Base-by-base conservation (phyloP, 2,888 invertebrate species). In the Drosophila demipolita region DNA sequence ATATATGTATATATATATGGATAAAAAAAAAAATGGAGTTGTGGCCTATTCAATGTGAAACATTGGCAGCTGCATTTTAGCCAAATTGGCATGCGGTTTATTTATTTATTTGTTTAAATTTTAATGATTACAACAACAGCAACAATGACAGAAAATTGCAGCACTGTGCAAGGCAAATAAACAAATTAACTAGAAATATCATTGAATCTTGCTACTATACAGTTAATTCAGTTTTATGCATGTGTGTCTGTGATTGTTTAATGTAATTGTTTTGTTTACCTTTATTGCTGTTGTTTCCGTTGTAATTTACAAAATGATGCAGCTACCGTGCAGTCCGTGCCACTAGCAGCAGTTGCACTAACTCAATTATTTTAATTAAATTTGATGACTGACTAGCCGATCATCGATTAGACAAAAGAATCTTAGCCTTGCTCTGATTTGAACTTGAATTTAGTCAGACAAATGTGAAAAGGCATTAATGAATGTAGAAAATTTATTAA, bases 181-280 rank as follows among this genome's bases (percentile, higher is more conserved):
- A 88, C 88, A 85, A 88, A 83, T 83, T 88, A 88, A 83, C 86
- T 88, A 66, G 63, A 80, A 83, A 88, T 78, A 78, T 80, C 80
- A 88, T 85, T 85, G 75, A 42, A 82, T 65, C 73, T 70, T 57
- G 54, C 59, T 65, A 12, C 11, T 48, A 63, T 54, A 49, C 61
- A 40, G 32, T 38, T 54, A 61, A 61, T 52, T 60, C 50, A 48
- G 17, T 50, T n/a, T 42, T 20, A 20, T 42, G 26, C 58, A 35
- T 75, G 62, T 67, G 23, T 23, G 49, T 63, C 17, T 68, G 26
- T 68, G 53, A 70, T 70, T 78, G 68, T 78, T 87, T 73, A 84
- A 68, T 82, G 82, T 66, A 82, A 84, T 80, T 85, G 85, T 75
- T 77, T 87, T 83, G 87, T 74, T 87, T 82, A 71, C 67, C 76